Evolutionary conservation across 2,888 invertebrate genomes (phyloP).

Genomic region (Rotaria macrura): DNA sequence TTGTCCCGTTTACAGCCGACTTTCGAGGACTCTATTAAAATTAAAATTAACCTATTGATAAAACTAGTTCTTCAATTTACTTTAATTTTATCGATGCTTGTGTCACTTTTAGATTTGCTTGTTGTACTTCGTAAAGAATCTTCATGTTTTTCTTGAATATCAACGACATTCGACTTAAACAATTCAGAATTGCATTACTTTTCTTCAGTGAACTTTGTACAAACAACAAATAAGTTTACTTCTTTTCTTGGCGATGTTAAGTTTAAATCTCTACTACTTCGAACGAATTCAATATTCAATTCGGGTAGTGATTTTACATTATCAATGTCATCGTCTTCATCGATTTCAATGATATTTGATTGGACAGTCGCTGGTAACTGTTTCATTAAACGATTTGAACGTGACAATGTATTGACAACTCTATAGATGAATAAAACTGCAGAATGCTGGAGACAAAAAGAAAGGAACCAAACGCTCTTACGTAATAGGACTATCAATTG

Average conservation of each 20-base stretch:
- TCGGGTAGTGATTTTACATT: not conserved
- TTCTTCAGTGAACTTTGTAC: not conserved
- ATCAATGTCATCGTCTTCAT: not conserved
- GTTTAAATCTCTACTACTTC: not conserved
- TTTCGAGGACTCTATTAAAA: not conserved
- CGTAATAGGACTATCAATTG: not conserved
- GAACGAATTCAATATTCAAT: not conserved
- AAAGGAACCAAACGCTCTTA: not conserved
- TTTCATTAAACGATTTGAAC: not conserved
- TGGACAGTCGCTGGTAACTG: not conserved
- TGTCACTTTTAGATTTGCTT: not conserved
- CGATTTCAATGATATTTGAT: not conserved
- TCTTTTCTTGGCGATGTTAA: slow-evolving; percentile 8
- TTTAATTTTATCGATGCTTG: not conserved
- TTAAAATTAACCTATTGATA: not conserved
- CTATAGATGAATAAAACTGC: too few species aligned
- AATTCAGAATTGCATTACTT: too few species aligned
- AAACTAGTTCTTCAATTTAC: not conserved
- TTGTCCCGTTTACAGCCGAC: not conserved
- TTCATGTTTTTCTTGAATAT: not conserved
- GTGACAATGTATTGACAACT: not conserved
- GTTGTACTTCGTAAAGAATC: not conserved
- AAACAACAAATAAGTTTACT: not conserved
- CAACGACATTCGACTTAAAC: too few species aligned
- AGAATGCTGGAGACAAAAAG: too few species aligned